These are phyloP conservation scores for Rissa tridactyla DNA, from an alignment of 2,113 vertebrate species.

Conservation along the genomic window DNA sequence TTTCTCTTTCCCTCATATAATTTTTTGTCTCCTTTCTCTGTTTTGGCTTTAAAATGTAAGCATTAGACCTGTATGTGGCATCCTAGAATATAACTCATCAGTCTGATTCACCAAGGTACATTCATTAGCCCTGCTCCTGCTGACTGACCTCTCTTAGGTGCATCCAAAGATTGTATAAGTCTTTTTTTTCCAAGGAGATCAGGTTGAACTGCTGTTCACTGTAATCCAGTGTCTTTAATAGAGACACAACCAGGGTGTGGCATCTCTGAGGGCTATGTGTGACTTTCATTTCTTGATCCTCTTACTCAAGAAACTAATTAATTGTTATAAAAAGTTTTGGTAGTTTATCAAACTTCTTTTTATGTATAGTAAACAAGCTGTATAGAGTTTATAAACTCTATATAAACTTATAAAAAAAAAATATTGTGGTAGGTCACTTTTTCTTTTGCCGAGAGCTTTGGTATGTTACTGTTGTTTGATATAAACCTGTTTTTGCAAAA, in stretches of 20 bases:
- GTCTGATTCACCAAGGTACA: not conserved
- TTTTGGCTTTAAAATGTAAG: not conserved
- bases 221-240: not conserved
- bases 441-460: slow-evolving; percentile 19
- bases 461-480: slow-evolving; percentile 8
- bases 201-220: not conserved
- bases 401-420: not conserved
- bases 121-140: not conserved
- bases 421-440: not conserved
- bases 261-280: not conserved
- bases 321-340: not conserved
- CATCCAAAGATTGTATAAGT: not conserved
- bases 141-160: not conserved
- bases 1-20: not conserved
- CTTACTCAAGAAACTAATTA: not conserved
- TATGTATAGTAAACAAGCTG: not conserved
- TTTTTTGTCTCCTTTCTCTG: not conserved
- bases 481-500: not conserved
- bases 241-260: not conserved
- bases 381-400: not conserved
- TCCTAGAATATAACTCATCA: not conserved
- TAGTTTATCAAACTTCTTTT: not conserved
- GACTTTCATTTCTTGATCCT: not conserved
- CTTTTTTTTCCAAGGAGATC: not conserved
- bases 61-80: not conserved